phyloP scores from a whole-genome alignment of 2,113 vertebrate genomes.

The Passer domesticus region DNA sequence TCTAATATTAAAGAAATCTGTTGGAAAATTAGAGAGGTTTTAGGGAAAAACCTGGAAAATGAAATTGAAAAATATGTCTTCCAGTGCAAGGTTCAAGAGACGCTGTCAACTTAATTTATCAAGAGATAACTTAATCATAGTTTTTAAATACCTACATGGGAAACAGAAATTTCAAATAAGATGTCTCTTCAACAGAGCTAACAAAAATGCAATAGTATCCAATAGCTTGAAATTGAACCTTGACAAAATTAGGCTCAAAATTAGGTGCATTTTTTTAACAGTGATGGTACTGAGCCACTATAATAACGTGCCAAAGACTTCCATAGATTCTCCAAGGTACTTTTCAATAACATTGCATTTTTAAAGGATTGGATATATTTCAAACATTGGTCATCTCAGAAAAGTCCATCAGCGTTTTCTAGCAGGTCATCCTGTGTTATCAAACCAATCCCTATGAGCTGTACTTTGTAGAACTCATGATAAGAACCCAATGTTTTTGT shows the following conservation, averaged over 20 bases:
- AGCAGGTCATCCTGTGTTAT: background rate
- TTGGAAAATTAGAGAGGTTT: background rate
- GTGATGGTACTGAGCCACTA: background rate
- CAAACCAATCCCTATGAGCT: background rate
- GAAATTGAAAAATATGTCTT: background rate
- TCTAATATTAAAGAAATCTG: background rate
- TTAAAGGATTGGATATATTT: background rate
- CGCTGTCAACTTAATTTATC: background rate
- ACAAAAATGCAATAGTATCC: background rate
- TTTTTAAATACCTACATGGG: background rate
- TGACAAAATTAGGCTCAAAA: constrained; percentile 9
- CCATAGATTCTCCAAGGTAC: background rate
- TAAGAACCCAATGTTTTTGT: background rate
- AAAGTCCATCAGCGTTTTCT: background rate
- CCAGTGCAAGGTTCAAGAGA: background rate
- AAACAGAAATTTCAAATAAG: constrained; percentile 15
- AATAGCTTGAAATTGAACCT: background rate
- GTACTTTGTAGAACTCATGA: background rate
- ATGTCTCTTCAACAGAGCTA: background rate
- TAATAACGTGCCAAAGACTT: background rate
- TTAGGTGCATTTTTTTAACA: background rate
- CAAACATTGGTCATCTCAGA: background rate
- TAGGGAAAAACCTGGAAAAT: background rate
- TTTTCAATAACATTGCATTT: background rate
- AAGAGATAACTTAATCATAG: background rate